phyloP scores from a whole-genome alignment of 2,797 vertebrate species.

The Amblyopsis hoosieri region DNA sequence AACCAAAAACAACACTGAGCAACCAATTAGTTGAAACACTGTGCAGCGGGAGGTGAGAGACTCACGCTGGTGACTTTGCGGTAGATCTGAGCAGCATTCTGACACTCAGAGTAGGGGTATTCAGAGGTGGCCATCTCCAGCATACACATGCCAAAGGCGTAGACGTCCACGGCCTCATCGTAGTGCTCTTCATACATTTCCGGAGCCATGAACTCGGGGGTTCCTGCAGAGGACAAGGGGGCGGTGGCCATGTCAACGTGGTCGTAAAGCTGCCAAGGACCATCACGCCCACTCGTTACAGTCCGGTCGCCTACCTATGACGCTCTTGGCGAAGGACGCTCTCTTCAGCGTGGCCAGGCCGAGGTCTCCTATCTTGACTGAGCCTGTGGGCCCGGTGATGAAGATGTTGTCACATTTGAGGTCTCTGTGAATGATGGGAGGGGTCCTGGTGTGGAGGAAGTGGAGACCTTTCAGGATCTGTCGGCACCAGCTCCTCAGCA shows the following conservation, averaged over 20 bases:
- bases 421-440: constrained; percentile 97
- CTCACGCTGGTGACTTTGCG: constrained; percentile 98
- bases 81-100: constrained; percentile 98
- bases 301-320: constrained; percentile 85
- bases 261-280: not conserved
- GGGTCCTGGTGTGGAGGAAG: constrained; percentile 94
- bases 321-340: constrained; percentile 97
- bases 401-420: constrained; percentile 99
- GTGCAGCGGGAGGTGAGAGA: constrained; percentile 37
- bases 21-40: not conserved
- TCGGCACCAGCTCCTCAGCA: constrained; percentile 95
- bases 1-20: no score
- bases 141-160: constrained; percentile 99
- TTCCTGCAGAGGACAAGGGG: constrained; percentile 77
- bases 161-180: constrained; percentile 96
- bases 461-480: constrained; percentile 97
- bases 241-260: not conserved
- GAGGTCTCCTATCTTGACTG: constrained; percentile 97
- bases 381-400: constrained; percentile 97
- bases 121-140: constrained; percentile 99
- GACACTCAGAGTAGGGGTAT: constrained; percentile 98
- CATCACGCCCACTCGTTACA: not conserved
- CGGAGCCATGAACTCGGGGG: constrained; percentile 97
- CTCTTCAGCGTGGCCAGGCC: constrained; percentile 96
- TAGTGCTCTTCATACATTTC: constrained; percentile 99